Conservation (phyloP, 2,113 vertebrate genomes). For the Pseudorectes ferrugineus region DNA sequence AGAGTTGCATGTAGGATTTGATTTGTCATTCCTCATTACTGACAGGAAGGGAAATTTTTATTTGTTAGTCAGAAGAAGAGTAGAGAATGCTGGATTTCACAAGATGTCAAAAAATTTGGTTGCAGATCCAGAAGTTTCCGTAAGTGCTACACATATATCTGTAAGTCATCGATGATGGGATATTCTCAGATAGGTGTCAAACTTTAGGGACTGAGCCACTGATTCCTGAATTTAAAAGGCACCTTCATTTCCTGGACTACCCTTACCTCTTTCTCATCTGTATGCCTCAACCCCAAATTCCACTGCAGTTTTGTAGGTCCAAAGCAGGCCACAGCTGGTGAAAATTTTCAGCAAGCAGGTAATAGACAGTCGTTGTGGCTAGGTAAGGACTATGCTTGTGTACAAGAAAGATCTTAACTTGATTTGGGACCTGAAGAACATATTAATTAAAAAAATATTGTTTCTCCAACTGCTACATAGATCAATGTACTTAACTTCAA, state of each 20-base stretch:
- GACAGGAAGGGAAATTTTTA: background rate
- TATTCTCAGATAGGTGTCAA: background rate
- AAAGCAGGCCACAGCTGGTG: background rate
- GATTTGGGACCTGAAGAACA: background rate
- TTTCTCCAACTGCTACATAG: background rate
- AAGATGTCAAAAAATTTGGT: background rate
- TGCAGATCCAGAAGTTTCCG: background rate
- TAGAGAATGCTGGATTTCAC: background rate
- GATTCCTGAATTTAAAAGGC: background rate
- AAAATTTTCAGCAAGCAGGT: background rate
- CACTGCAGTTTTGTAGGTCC: background rate
- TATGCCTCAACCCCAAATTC: background rate
- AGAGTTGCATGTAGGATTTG: background rate
- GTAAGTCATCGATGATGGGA: rapidly evolving
- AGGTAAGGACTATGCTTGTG: background rate
- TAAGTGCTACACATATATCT: rapidly evolving
- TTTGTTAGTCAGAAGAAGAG: background rate
- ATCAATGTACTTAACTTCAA: background rate
- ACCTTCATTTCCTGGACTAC: background rate
- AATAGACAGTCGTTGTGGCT: rapidly evolving
- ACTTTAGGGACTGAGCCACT: background rate
- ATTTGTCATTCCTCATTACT: background rate
- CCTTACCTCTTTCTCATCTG: background rate
- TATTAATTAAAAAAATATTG: background rate
- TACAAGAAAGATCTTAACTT: background rate